Evolutionary conservation across 2,797 vertebrate genomes (phyloP), one percentile per base, ranked within the genome.

Genomic region (Astyanax mexicanus): DNA sequence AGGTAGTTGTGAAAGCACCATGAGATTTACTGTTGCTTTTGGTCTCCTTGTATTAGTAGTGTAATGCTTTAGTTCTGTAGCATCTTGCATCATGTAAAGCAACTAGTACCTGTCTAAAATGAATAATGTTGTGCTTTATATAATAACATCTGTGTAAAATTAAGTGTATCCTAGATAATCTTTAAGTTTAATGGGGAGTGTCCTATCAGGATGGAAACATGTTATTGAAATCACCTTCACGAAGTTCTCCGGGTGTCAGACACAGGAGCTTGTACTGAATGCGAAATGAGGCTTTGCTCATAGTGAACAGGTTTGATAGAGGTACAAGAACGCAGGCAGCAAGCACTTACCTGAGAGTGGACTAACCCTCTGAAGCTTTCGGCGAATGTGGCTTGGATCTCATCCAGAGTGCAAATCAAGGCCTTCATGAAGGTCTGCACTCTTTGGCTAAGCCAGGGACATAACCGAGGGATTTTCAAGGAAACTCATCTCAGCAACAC

Each of bases 201-300:
- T 40, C 15, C 21, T 60, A 4, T 38, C 19, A 6, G 11, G 21
- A 69, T 62, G n/a, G 27, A 17, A 45, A 23, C 27, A 15, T 57
- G 64, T 72, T 57, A 69, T 61, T 72, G 32, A 62, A 85, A 74
- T 82, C 76, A 85, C 80, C 81, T 82, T 84, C 64, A 81, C 68
- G 62, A 81, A 77, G 79, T 83, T 80, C 77, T 84, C 69, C 75
- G 57, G 80, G 66, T 49, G 62, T 66, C 81, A 83, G 80, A 74
- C 35, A 75, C 17, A 49, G 23, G 37, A 40, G 44, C 75, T 80
- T 72, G 81, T 78, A 80, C 70, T 72, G 82, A 82, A 83, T 84
- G 67, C 44, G 64, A 68, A 80, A 84, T 76, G 54, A 85, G 64
- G 72, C 47, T 84, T 76, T 73, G 61, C 78, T 74, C 81, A 80